A percentile compares a stretch with the other conserved stretches of the same genome.
Evolutionary conservation across 1,140 invertebrate species (phyloP).

Genomic region (Teleogryllus occipitalis): DNA sequence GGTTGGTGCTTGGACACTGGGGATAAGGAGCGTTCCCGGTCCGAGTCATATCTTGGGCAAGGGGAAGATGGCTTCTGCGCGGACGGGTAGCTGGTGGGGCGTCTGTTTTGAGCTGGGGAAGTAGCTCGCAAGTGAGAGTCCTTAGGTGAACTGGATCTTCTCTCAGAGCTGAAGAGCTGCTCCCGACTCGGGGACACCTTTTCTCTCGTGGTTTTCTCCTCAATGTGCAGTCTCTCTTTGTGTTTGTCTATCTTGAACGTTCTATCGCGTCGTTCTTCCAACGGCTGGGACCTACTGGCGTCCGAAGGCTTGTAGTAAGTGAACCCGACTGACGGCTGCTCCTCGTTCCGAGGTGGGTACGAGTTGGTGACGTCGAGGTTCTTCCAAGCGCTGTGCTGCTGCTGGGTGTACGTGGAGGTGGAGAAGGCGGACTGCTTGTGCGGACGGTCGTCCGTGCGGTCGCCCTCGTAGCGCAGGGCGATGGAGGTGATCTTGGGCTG

Average conservation of each 20-base stretch:
- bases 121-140: not conserved
- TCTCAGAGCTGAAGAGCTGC: not conserved
- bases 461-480: constrained; percentile 17
- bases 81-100: not conserved
- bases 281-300: not conserved
- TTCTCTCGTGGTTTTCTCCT: not conserved
- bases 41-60: not conserved
- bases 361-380: not conserved
- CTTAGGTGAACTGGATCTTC: not conserved
- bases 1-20: not conserved
- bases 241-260: not conserved
- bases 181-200: not conserved
- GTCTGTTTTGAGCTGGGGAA: not conserved
- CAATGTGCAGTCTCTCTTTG: not conserved
- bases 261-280: not conserved
- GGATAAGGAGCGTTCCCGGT: not conserved
- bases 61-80: not conserved
- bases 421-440: not conserved
- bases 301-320: not conserved
- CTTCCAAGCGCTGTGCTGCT: not conserved
- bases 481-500: constrained; percentile 22
- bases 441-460: not conserved
- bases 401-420: not conserved
- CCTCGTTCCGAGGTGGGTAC: not conserved
- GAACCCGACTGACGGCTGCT: not conserved